Evolutionary conservation across 2,888 invertebrate genomes (phyloP).

Genomic region (Melangyna quadrimaculata): DNA sequence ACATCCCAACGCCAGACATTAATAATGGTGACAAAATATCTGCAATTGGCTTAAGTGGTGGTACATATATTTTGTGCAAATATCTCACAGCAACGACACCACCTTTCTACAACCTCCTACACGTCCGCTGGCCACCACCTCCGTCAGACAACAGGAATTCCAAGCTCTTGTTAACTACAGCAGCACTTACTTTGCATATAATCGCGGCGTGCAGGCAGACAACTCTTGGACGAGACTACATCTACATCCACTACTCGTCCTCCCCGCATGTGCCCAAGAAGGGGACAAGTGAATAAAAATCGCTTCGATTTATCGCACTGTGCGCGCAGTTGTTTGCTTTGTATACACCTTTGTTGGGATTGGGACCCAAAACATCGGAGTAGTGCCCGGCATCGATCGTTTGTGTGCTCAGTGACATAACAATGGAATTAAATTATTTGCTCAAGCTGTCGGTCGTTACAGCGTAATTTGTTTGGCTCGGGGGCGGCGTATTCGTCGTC

Average conservation of each 20-base stretch:
- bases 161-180: slow-evolving; percentile 67
- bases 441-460: slow-evolving; percentile 71
- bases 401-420: slow-evolving; percentile 66
- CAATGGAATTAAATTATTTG: slow-evolving; percentile 72
- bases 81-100: slow-evolving; percentile 60
- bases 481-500: slow-evolving; percentile 45
- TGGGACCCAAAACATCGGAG: slow-evolving; percentile 26
- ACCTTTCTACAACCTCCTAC: slow-evolving; percentile 23
- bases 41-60: slow-evolving; percentile 58
- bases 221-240: slow-evolving; percentile 24
- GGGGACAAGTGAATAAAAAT: slow-evolving; percentile 68
- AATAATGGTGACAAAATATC: slow-evolving; percentile 68
- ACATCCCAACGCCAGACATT: slow-evolving; percentile 51
- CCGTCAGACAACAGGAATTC: slow-evolving; percentile 48
- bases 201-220: slow-evolving; percentile 2
- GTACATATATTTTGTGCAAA: slow-evolving; percentile 46
- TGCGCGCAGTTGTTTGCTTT: slow-evolving; percentile 48
- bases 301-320: slow-evolving; percentile 66
- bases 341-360: slow-evolving; percentile 50
- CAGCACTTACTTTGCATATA: slow-evolving; percentile 66
- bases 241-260: slow-evolving; percentile 34
- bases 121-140: not conserved
- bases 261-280: slow-evolving; percentile 25
- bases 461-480: slow-evolving; percentile 68
- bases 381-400: slow-evolving; percentile 30